These are phyloP conservation scores for Phasia obesa DNA, from an alignment of 2,888 invertebrate species.

Conservation along the genomic window DNA sequence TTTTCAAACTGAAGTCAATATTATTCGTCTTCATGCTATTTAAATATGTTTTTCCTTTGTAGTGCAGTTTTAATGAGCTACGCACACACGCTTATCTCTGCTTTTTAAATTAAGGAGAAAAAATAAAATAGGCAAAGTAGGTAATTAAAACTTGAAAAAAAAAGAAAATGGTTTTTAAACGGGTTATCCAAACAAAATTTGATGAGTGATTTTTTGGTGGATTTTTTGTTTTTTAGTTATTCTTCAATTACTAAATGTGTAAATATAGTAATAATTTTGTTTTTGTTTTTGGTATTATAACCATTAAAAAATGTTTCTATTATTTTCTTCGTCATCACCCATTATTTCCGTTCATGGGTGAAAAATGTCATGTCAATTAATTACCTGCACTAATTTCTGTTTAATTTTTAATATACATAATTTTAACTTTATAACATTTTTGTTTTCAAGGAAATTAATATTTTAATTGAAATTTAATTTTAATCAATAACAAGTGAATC, in stretches of 20 bases:
- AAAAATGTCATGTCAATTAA: neutral
- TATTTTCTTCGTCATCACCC: constrained; percentile 50
- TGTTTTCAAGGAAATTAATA: too few relatives aligned
- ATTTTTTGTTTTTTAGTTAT: neutral
- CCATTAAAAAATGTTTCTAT: neutral
- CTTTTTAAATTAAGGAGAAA: too few relatives aligned
- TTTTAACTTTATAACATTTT: too few relatives aligned
- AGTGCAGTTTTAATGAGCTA: neutral
- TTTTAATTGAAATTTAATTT: too few relatives aligned
- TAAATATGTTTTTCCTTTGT: constrained; percentile 5
- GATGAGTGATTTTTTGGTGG: neutral
- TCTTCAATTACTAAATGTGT: neutral
- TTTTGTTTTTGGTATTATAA: too few relatives aligned
- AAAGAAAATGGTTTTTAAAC: too few relatives aligned
- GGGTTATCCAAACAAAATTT: too few relatives aligned
- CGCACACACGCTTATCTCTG: too few relatives aligned
- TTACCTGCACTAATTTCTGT: constrained; percentile 3
- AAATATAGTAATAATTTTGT: neutral
- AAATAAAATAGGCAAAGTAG: too few relatives aligned
- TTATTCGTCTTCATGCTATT: neutral
- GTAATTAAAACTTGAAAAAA: neutral
- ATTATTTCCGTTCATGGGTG: neutral
- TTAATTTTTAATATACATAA: too few relatives aligned
- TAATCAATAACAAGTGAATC: too few relatives aligned
- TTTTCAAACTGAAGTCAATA: constrained; percentile 12